A percentile compares a stretch with the other conserved stretches of the same genome.
Evolutionary conservation across 2,797 vertebrate genomes (phyloP).

Genomic region (Prunella strophiata): DNA sequence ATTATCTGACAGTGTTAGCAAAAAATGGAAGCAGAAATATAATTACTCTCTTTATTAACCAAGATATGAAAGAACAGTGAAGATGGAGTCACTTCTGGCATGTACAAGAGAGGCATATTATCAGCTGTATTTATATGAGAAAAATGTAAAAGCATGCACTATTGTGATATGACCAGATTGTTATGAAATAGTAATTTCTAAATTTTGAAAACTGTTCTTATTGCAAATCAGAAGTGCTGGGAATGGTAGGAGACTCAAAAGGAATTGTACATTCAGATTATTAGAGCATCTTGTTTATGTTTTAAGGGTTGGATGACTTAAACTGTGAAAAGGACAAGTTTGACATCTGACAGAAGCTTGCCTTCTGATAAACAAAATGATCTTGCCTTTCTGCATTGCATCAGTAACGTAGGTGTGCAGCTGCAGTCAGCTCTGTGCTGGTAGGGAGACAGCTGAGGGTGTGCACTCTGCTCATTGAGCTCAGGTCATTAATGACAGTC

Average conservation of each 20-base stretch:
- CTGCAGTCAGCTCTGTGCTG: background rate
- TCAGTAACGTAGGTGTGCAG: background rate
- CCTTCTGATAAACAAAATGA: background rate
- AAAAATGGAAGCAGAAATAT: conserved; percentile 24
- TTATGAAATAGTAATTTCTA: conserved; percentile 1
- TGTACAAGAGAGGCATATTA: background rate
- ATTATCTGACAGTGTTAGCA: conserved; percentile 38
- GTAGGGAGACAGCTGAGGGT: background rate
- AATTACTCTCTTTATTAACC: background rate
- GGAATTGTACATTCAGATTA: background rate
- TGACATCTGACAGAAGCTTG: background rate
- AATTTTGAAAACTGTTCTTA: background rate
- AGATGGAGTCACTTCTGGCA: background rate
- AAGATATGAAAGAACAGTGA: background rate
- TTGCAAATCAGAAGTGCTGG: background rate
- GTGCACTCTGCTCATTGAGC: background rate
- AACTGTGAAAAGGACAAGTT: background rate
- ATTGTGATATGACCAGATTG: background rate
- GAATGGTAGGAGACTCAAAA: background rate
- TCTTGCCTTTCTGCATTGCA: background rate
- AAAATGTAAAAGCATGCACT: background rate
- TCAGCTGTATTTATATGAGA: background rate
- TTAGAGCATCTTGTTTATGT: background rate
- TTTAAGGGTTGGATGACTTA: background rate
- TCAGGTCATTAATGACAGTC: background rate